phyloP scores from a whole-genome alignment of 2,113 vertebrate species.

The Oreochromis tanganicae region DNA sequence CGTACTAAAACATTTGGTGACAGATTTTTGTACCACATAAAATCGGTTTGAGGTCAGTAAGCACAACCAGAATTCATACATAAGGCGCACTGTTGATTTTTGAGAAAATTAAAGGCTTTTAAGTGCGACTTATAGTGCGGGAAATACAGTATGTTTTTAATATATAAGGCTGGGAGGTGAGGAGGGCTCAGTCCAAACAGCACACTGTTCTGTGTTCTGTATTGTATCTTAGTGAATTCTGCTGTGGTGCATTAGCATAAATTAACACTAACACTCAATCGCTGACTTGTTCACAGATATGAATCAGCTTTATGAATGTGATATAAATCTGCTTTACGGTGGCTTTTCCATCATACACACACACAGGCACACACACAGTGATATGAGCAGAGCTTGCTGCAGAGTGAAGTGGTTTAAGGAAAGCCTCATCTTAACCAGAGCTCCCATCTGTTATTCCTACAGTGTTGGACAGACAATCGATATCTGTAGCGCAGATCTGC shows the following conservation, averaged over 20 bases:
- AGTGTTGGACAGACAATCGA: slow-evolving; percentile 37
- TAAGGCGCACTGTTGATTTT: background rate
- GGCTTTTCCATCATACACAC: background rate
- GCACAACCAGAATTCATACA: background rate
- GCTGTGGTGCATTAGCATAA: slow-evolving; percentile 11
- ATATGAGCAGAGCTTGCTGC: background rate
- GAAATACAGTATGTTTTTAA: background rate
- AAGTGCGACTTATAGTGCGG: background rate
- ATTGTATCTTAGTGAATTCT: background rate
- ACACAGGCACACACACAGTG: background rate
- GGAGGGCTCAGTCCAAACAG: background rate
- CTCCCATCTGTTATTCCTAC: slow-evolving; percentile 38
- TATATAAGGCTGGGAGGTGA: background rate
- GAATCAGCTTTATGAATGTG: slow-evolving; percentile 37
- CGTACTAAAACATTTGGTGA: background rate
- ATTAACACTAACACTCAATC: background rate
- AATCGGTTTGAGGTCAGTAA: background rate
- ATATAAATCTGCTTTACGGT: slow-evolving; percentile 32
- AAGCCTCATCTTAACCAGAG: slow-evolving; percentile 13
- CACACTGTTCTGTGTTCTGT: background rate
- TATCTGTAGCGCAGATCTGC: slow-evolving; percentile 27
- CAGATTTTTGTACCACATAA: background rate
- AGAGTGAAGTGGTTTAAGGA: slow-evolving; percentile 15
- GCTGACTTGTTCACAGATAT: slow-evolving; percentile 27
- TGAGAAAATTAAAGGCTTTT: background rate